Base-by-base conservation (phyloP, 1,140 invertebrate genomes). In the Mamestra configurata region DNA sequence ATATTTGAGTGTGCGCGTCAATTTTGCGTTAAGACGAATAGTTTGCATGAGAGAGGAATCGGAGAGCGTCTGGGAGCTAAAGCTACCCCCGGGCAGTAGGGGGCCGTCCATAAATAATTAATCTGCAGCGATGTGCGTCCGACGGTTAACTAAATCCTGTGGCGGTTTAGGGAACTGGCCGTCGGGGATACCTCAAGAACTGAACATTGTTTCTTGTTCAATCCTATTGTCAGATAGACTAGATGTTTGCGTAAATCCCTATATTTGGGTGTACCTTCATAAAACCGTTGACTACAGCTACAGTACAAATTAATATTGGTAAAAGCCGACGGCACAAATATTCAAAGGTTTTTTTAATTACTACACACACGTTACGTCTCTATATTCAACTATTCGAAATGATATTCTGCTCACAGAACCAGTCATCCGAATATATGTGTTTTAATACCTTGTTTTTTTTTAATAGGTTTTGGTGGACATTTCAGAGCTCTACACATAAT, bases 101-200 rank as follows among this genome's bases (percentile, higher is more conserved):
- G 91, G 89, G 87, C 82, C 81, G 86, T 81, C 86, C 89, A 91
- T 94, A 93, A 93, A 94, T 94, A 94, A 93, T 93, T 93, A 93
- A 94, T 94, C 93, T 93, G 87, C 86, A 87, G 59, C 90, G 88
- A 90, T 93, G 89, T 92, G 88, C 90, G 89, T 87, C 86, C 84
- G 86, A 79, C 84, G 90, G 90, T 93, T 93, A 89, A 88, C 83
- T 92, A 92, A 93, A 93, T 93, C 92, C 90, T 88, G 71, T 81
- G 81, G 83, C 81, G 89, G 89, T 88, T 88, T 85, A 85, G 84
- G 82, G 81, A 82, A 57, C 83, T 61, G 77, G 35, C 83, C 77
- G 83, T 57, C 77, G 70, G 78, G 80, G 82, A 84, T 81, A 80
- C 79, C 83, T 86, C 79, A 78, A 85, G 79, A 79, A 81, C 78